Evolutionary conservation across 1,140 invertebrate genomes (phyloP), one percentile per base, ranked within the genome.

Genomic region (Eupristina koningsbergeri): DNA sequence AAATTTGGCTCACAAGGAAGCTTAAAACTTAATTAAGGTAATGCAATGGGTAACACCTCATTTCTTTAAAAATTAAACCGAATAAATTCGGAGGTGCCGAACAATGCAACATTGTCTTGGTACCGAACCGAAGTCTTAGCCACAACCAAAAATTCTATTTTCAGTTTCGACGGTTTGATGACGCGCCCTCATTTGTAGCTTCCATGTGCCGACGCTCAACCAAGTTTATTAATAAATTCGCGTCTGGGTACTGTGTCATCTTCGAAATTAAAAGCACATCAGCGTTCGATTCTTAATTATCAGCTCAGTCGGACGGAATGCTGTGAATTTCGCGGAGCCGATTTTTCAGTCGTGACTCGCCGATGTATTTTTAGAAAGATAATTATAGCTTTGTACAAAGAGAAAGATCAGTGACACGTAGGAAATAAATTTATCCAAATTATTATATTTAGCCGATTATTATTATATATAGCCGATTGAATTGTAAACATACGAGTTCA

Each of bases 181-280:
- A 50, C 73, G 73, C 45, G 73, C 15, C 73, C 45, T 74, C 73
- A 34, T 26, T 8, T 19, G 13, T 36, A 13, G 64, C 53, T 58
- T 58, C 26, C 53, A 41, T 13, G 67, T 31, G n/a, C 36, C 67
- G 29, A 64, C 17, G 61, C 19, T 36, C 5, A 26, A 31, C 67
- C 5, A 26, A 31, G 64, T 79, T 78, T 79, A 79, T 79, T 79
- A 79, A 79, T 71, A 80, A 45, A 17, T 45, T 17, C 61, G 34
- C 11, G 26, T 9, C 11, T 50, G 15, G 3, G 15, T 26, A 17
- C n/a, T 8, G 31, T 61, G 47, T 76, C 50, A 47, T 58, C 26
- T 53, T 76, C 29, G 31, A 26, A 76, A 53, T 76, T 53, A 58
- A 58, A 76, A 76, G 29, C 31, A 58, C 22, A 36, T 76, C 31